Evolutionary conservation across 2,888 invertebrate species (phyloP).

Genomic region (Zelleria hepariella): DNA sequence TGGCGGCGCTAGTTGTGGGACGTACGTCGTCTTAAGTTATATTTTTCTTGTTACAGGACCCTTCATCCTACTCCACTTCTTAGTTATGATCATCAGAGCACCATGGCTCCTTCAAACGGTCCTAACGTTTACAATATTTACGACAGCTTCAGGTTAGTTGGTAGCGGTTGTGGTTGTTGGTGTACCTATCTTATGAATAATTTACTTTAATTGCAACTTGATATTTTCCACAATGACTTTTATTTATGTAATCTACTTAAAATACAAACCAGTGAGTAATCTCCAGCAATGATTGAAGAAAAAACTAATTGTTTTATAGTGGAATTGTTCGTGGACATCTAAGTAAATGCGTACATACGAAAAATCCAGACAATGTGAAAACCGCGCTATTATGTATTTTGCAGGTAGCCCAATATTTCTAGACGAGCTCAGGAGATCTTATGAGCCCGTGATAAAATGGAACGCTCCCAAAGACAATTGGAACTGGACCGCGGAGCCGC

Average conservation of each 20-base stretch:
- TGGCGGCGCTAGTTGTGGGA: not conserved
- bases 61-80: conserved; percentile 25
- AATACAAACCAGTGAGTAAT: not conserved
- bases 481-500: conserved; percentile 53
- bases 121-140: conserved; percentile 25
- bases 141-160: conserved; percentile 43
- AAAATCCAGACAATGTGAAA: too few relatives aligned
- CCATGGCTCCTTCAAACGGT: conserved; percentile 46
- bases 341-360: too few relatives aligned
- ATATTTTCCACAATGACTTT: not conserved
- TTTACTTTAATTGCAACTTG: not conserved
- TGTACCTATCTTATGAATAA: not conserved
- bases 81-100: conserved; percentile 61
- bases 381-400: not conserved
- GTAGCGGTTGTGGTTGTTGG: not conserved
- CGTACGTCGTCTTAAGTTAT: conserved; percentile 2
- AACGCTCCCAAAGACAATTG: conserved; percentile 59
- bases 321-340: too few relatives aligned
- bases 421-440: conserved; percentile 37
- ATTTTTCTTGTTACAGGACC: conserved; percentile 37
- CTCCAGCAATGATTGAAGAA: not conserved
- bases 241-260: not conserved
- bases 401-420: conserved; percentile 64
- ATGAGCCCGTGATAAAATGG: conserved; percentile 61
- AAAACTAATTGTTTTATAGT: too few relatives aligned